Evolutionary conservation across 2,888 invertebrate species (phyloP).

Genomic region (Machimus atricapillus): DNA sequence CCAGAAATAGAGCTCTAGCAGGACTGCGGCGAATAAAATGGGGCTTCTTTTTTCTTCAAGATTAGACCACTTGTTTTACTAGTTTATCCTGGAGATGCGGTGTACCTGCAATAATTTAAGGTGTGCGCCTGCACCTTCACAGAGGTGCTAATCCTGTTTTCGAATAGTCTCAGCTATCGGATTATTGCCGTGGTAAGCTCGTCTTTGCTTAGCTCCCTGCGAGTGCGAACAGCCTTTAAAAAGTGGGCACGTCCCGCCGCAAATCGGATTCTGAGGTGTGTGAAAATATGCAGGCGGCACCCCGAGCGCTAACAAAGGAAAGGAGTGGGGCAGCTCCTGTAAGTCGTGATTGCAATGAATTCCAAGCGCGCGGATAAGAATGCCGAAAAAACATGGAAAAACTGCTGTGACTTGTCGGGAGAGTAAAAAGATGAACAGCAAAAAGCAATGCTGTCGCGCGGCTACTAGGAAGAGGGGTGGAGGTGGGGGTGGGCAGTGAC

Average conservation of each 20-base stretch:
- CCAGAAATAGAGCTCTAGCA: neutral
- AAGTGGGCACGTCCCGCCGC: neutral
- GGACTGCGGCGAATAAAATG: neutral
- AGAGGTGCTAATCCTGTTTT: neutral
- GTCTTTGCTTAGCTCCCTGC: neutral
- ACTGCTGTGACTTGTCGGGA: neutral
- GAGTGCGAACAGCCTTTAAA: neutral
- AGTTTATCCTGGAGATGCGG: neutral
- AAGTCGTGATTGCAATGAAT: slow-evolving; percentile 34
- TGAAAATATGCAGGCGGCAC: neutral
- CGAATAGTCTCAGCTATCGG: neutral
- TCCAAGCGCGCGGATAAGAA: neutral
- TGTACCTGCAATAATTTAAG: neutral
- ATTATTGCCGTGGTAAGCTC: neutral
- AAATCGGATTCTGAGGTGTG: neutral
- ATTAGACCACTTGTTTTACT: neutral
- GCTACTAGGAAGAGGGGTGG: neutral
- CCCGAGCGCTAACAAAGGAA: neutral
- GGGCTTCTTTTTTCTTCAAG: neutral
- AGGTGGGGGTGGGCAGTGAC: neutral
- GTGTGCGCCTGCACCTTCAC: neutral
- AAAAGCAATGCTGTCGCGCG: neutral
- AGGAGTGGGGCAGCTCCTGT: neutral
- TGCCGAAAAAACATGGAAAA: neutral
- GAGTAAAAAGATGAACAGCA: slow-evolving; percentile 15